These are phyloP conservation scores for Phylloscopus collybita DNA, from an alignment of 2,797 vertebrate species.

Conservation along the genomic window DNA sequence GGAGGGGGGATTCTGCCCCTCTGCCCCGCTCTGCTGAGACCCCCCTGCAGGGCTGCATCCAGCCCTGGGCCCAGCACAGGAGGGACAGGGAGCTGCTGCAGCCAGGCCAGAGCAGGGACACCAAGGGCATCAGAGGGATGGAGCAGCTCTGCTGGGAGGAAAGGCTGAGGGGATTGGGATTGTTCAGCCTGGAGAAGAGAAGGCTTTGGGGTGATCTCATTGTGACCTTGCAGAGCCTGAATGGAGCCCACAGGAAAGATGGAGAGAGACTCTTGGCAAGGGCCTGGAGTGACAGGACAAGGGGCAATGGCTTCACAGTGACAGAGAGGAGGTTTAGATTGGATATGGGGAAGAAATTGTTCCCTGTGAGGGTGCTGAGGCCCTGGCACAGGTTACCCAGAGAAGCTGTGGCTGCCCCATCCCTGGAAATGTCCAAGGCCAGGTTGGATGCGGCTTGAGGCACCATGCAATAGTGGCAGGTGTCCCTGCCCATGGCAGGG, in stretches of 20 bases:
- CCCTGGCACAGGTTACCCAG: not conserved
- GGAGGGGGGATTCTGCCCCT: no score
- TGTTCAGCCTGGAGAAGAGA: no score
- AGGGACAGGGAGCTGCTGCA: no score
- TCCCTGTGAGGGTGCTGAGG: accelerated
- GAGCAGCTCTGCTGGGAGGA: no score
- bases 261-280: not conserved
- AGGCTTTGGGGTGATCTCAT: no score
- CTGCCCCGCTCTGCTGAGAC: no score
- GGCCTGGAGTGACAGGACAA: not conserved
- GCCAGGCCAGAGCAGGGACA: no score
- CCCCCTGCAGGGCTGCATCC: no score
- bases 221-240: no score
- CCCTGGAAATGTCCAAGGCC: not conserved
- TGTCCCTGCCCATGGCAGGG: not conserved
- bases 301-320: accelerated
- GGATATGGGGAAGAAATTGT: accelerated
- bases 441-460: accelerated
- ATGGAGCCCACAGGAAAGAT: not conserved
- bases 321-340: accelerated
- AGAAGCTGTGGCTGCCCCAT: not conserved
- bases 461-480: accelerated
- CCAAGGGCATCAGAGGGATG: no score
- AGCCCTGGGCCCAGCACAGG: no score
- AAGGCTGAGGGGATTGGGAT: no score